A percentile compares a stretch with the other conserved stretches of the same genome.
phyloP scores from a whole-genome alignment of 2,888 invertebrate genomes.

The Torymus auratus region DNA sequence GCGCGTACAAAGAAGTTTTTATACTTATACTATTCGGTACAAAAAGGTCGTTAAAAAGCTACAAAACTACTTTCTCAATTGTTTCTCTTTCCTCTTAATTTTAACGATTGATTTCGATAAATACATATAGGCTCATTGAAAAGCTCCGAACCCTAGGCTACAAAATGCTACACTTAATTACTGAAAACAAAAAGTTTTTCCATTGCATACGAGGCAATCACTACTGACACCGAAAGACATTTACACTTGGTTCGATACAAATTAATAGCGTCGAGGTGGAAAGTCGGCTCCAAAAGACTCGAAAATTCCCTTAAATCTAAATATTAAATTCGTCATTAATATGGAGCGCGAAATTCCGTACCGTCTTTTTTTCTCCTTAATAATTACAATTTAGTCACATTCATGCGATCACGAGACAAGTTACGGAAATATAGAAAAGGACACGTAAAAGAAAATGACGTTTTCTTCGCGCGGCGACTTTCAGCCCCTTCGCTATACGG shows the following conservation, averaged over 20 bases:
- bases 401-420: neutral
- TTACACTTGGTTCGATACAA: constrained; percentile 51
- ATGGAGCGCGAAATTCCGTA: too few relatives aligned
- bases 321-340: neutral
- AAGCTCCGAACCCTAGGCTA: constrained; percentile 34
- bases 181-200: constrained; percentile 38
- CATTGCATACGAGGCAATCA: constrained; percentile 50
- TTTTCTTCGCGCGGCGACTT: constrained; percentile 20
- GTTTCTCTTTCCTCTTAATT: neutral
- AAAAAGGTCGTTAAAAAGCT: constrained; percentile 3
- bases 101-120: neutral
- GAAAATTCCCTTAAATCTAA: constrained; percentile 24
- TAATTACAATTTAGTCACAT: constrained; percentile 15
- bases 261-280: constrained; percentile 46
- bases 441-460: neutral
- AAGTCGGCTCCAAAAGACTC: constrained; percentile 35
- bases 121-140: constrained; percentile 42
- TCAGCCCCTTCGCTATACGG: constrained; percentile 44
- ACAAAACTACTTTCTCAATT: neutral
- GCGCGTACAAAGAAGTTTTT: neutral
- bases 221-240: constrained; percentile 57
- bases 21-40: neutral
- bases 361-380: too few relatives aligned
- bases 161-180: constrained; percentile 37
- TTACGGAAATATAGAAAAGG: neutral